Percentiles rank a stretch among this genome's conserved stretches.
These are phyloP conservation scores for Patella vulgata DNA, from an alignment of 1,140 invertebrate species.

Conservation along the genomic window DNA sequence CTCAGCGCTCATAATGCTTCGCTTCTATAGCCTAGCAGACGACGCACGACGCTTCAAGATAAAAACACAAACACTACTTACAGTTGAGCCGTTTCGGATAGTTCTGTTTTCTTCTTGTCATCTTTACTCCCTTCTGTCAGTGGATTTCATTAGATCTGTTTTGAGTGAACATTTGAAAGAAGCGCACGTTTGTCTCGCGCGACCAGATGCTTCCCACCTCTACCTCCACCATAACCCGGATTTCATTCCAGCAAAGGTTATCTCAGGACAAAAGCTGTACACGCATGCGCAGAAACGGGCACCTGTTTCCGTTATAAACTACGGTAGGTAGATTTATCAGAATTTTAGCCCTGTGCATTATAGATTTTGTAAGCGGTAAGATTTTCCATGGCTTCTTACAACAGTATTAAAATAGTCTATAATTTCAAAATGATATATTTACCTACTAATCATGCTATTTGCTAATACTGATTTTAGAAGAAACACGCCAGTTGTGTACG, in stretches of 20 bases:
- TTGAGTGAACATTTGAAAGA: slow-evolving; percentile 34
- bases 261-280: slow-evolving; percentile 12
- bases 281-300: slow-evolving; percentile 16
- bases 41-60: slow-evolving; percentile 17
- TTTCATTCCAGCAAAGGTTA: slow-evolving; percentile 30
- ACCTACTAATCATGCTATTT: too few species aligned
- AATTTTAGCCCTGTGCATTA: too few species aligned
- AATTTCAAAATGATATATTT: too few species aligned
- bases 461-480: too few species aligned
- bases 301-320: slow-evolving; percentile 23
- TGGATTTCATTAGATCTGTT: too few species aligned
- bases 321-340: too few species aligned
- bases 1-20: slow-evolving; percentile 1
- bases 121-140: slow-evolving; percentile 41
- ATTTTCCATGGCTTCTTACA: slow-evolving; percentile 6
- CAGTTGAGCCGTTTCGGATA: slow-evolving; percentile 75
- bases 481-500: too few species aligned
- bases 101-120: slow-evolving; percentile 74
- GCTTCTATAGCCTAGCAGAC: slow-evolving; percentile 27
- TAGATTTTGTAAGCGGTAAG: slow-evolving; percentile 11
- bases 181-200: slow-evolving; percentile 37
- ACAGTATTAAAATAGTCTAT: too few species aligned
- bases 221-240: slow-evolving; percentile 46
- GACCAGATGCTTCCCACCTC: slow-evolving; percentile 26
- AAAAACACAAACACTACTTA: slow-evolving; percentile 64